Conservation (phyloP, 2,888 invertebrate species). For the Heterodera filipjevi region DNA sequence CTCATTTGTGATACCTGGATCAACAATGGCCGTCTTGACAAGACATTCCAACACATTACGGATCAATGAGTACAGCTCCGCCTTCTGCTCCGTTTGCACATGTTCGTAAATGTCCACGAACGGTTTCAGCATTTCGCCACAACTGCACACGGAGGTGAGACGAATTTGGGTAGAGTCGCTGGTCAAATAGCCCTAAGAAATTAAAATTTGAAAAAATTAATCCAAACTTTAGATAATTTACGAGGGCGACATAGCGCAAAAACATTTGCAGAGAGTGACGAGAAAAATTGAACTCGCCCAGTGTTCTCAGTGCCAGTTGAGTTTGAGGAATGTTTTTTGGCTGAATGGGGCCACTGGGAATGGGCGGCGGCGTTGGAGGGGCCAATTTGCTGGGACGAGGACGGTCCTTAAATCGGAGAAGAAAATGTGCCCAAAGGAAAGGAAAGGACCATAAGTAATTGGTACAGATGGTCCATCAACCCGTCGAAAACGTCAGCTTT, state of each 20-base stretch:
- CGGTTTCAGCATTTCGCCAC: slow-evolving; percentile 83
- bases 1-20: slow-evolving; percentile 71
- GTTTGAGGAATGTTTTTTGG: slow-evolving; percentile 79
- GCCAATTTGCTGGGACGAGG: slow-evolving; percentile 54
- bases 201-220: slow-evolving; percentile 17
- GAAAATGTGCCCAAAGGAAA: background rate
- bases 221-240: slow-evolving; percentile 40
- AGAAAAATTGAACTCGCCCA: slow-evolving; percentile 79
- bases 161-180: slow-evolving; percentile 89
- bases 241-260: slow-evolving; percentile 61
- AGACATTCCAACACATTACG: slow-evolving; percentile 88
- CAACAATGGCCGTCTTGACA: slow-evolving; percentile 89
- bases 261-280: slow-evolving; percentile 59
- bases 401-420: slow-evolving; percentile 32
- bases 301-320: slow-evolving; percentile 86
- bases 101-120: slow-evolving; percentile 72
- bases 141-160: slow-evolving; percentile 90
- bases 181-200: slow-evolving; percentile 70
- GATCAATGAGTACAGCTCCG: slow-evolving; percentile 78
- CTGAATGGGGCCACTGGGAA: slow-evolving; percentile 45
- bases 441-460: slow-evolving; percentile 44
- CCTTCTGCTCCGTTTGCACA: slow-evolving; percentile 35
- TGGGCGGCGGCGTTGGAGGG: slow-evolving; percentile 46
- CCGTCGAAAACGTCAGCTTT: slow-evolving; percentile 90
- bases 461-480: slow-evolving; percentile 84